phyloP scores from a whole-genome alignment of 1,140 invertebrate genomes.

The Magallana gigas region DNA sequence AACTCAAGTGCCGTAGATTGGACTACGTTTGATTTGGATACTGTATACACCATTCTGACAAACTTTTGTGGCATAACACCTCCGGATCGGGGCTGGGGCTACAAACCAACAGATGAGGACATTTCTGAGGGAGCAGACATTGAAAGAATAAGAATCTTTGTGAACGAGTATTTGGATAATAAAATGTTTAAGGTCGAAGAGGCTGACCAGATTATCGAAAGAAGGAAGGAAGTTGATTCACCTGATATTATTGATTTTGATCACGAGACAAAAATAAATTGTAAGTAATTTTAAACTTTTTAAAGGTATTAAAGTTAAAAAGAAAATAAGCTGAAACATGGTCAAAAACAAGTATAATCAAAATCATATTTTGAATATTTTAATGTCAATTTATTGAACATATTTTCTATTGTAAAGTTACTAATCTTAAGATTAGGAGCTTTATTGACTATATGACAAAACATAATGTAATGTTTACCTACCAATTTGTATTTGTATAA shows the following conservation, averaged over 20 bases:
- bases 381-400: no score
- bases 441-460: no score
- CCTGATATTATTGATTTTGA: not conserved
- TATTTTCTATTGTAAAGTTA: no score
- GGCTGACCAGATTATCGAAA: not conserved
- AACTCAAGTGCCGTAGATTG: not conserved
- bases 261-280: not conserved
- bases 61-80: not conserved
- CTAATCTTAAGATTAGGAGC: no score
- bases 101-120: not conserved
- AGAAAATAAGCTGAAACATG: not conserved
- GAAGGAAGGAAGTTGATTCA: not conserved
- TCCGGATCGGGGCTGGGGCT: not conserved
- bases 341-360: no score
- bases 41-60: not conserved
- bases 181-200: not conserved
- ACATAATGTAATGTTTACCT: no score
- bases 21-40: not conserved
- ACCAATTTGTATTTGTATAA: no score
- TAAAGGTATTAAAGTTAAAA: no score
- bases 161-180: not conserved
- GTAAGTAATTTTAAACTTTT: not conserved
- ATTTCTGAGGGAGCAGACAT: not conserved
- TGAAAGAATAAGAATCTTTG: not conserved
- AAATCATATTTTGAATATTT: no score